Evolutionary conservation across 2,113 vertebrate species (phyloP).

Genomic region (Lynx canadensis): DNA sequence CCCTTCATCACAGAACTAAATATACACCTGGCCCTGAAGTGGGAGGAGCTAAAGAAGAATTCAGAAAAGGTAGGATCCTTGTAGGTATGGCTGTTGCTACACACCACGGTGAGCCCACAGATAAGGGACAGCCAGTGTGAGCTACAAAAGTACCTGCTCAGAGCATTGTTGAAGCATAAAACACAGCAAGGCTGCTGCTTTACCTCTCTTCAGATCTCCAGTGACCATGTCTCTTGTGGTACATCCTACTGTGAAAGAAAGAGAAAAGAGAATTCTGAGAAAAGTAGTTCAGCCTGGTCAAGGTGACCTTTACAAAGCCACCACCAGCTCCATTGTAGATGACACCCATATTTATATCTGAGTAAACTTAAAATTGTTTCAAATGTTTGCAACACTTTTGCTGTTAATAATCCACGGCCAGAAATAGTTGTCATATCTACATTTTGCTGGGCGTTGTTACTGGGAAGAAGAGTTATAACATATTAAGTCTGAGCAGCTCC

Average conservation of each 20-base stretch:
- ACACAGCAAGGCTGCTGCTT: not conserved
- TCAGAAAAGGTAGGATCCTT: not conserved
- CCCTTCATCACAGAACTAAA: not conserved
- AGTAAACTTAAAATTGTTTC: not conserved
- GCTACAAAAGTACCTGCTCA: not conserved
- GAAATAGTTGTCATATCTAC: not conserved
- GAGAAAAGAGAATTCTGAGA: not conserved
- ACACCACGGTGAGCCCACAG: not conserved
- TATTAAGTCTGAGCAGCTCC: conserved; percentile 24
- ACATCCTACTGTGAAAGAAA: not conserved
- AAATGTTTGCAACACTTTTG: not conserved
- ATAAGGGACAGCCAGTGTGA: not conserved
- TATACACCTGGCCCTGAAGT: not conserved
- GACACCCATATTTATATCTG: not conserved
- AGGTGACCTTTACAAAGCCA: not conserved
- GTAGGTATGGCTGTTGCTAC: not conserved
- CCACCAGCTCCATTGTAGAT: not conserved
- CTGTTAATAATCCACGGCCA: not conserved
- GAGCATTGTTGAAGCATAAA: not conserved
- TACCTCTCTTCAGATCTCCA: not conserved
- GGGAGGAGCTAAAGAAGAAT: not conserved
- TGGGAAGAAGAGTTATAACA: not conserved
- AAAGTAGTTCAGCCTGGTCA: not conserved
- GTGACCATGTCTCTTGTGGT: not conserved
- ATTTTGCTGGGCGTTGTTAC: not conserved